Conservation (phyloP, 1,140 invertebrate species). For the Cryptotermes secundus region DNA sequence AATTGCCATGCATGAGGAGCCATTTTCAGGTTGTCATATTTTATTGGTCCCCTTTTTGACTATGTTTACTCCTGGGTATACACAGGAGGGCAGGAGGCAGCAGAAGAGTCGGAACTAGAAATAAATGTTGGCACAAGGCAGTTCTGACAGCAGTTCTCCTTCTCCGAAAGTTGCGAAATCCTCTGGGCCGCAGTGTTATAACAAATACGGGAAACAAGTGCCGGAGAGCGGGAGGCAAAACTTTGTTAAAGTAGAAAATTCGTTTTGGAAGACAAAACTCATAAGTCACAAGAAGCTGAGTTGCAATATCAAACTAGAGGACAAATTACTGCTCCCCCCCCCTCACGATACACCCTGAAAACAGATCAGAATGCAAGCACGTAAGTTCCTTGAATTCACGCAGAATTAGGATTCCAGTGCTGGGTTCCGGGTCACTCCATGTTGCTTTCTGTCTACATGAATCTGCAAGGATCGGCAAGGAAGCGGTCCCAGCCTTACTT, state of each 20-base stretch:
- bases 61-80: neutral
- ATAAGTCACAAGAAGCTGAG: neutral
- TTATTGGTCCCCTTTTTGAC: neutral
- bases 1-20: neutral
- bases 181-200: neutral
- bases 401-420: too few relatives aligned
- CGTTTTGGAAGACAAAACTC: conserved; percentile 10
- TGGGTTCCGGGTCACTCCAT: too few relatives aligned
- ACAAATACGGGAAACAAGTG: neutral
- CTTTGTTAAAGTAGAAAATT: conserved; percentile 16
- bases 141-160: neutral
- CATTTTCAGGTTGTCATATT: neutral
- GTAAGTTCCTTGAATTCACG: too few relatives aligned
- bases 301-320: neutral
- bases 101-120: neutral
- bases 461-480: too few relatives aligned
- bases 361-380: too few relatives aligned
- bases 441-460: too few relatives aligned
- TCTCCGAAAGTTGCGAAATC: neutral
- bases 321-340: neutral
- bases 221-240: neutral
- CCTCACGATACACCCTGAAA: neutral
- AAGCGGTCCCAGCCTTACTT: too few relatives aligned
- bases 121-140: neutral
- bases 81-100: neutral